Base-by-base conservation (phyloP, 2,888 invertebrate genomes). In the Drosophila basisetae region DNA sequence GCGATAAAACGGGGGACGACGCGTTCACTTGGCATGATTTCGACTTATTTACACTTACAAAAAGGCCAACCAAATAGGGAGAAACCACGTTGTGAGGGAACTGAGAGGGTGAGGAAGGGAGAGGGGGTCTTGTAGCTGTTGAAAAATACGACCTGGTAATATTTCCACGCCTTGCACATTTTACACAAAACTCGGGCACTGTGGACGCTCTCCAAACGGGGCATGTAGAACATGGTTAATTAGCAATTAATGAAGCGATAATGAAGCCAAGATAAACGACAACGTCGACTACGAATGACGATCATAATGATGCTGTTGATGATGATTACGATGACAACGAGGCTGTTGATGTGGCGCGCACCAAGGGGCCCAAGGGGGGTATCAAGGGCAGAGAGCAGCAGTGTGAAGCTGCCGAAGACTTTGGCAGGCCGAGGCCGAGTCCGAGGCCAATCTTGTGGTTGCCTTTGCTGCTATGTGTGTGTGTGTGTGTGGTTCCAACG, bases 171-270 rank as follows among this genome's bases (percentile, higher is more conserved):
- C 88, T 83, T 85, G 85, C 85, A 84, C 85, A 87, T 83, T 84
- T 84, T 82, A 82, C 74, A 82, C 69, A 84, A 78, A 78, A 68
- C 76, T 73, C 64, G 49, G 55, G 37, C 55, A 30, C 68, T 43
- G 62, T 54, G 53, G 65, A 59, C 47, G 39, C 72, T 47, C 62
- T 55, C 59, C 52, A 62, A 67, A 50, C 49, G 55, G 73, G 73
- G 53, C 90, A 88, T 91, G 91, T 91, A 90, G 90, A 91, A 92
- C 92, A 92, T 84, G 89, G 91, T 91, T 92, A 92, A 92, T 92
- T 92, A 92, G 92, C 91, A 92, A 92, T 92, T 92, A 92, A 92
- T 92, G 91, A 91, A 92, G 92, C 92, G 92, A 92, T 92, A 92
- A 92, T 92, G 91, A 92, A 91, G 85, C 83, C 82, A 83, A 92